Evolutionary conservation across 53 echinoderm and acorn worm species (phyloP).

Genomic region (Pentamera pediparva): DNA sequence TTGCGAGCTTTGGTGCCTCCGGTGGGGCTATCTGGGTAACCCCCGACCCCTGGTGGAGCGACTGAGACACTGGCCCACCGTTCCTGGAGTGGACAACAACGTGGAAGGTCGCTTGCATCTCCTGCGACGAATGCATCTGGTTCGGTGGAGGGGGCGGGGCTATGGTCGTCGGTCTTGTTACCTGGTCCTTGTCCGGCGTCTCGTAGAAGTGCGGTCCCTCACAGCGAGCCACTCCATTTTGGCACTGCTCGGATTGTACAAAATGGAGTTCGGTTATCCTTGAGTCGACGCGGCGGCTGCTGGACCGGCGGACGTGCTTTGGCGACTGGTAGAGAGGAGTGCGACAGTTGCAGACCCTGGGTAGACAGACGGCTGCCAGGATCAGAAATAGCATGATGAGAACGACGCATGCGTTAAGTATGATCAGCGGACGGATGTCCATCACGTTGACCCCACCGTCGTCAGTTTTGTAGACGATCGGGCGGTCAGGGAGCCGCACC

Average conservation of each 20-base stretch:
- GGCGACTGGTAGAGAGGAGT: constrained; percentile 6
- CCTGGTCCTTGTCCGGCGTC: constrained; percentile 6
- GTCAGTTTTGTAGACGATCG: constrained; percentile 11
- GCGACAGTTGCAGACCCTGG: constrained; percentile 52
- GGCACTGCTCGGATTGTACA: constrained; percentile 69
- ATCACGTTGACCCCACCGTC: constrained; percentile 4
- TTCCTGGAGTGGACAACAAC: constrained; percentile 91
- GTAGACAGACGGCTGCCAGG: constrained; percentile 62
- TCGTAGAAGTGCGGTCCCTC: constrained; percentile 34
- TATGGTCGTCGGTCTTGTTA: background rate
- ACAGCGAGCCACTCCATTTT: constrained; percentile 34
- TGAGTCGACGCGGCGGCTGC: constrained; percentile 35
- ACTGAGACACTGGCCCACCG: constrained; percentile 14
- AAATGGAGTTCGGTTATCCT: constrained; percentile 72
- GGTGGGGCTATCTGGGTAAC: constrained; percentile 3
- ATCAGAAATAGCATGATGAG: constrained; percentile 65
- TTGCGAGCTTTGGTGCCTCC: constrained; percentile 20
- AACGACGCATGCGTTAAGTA: constrained; percentile 50
- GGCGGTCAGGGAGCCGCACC: constrained; percentile 7
- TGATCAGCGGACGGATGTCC: constrained; percentile 56
- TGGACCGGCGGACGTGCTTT: background rate
- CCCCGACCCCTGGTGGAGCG: constrained; percentile 2
- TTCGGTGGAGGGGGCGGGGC: constrained; percentile 1
- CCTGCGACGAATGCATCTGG: constrained; percentile 38
- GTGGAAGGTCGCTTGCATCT: constrained; percentile 83